A percentile compares a stretch with the other conserved stretches of the same genome.
phyloP scores from a whole-genome alignment of 2,113 vertebrate genomes.

The Lophura nycthemera region DNA sequence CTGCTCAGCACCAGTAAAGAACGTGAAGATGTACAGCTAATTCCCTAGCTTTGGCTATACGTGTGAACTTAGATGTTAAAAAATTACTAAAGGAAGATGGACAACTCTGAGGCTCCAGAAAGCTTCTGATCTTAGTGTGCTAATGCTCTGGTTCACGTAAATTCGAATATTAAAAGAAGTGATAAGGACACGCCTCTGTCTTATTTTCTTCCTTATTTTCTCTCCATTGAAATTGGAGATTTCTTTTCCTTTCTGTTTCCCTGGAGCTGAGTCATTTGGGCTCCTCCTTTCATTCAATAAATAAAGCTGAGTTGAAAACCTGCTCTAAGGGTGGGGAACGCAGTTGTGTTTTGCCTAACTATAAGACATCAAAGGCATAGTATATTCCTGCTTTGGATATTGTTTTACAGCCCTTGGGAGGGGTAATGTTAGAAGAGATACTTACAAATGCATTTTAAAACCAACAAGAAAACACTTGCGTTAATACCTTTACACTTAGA shows the following conservation, averaged over 20 bases:
- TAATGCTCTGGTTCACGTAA: neutral
- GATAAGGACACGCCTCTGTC: neutral
- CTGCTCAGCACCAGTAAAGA: neutral
- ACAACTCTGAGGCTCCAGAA: neutral
- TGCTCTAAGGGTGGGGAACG: neutral
- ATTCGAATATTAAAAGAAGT: neutral
- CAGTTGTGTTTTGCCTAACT: neutral
- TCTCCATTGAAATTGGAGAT: neutral
- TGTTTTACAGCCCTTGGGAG: neutral
- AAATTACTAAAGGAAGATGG: neutral
- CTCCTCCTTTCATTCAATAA: conserved; percentile 36
- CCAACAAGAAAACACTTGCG: neutral
- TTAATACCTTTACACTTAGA: neutral
- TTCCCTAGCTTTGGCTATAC: neutral
- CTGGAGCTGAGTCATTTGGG: conserved; percentile 56
- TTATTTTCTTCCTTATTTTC: neutral
- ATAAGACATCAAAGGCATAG: neutral
- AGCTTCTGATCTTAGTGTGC: neutral
- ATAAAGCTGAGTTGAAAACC: conserved; percentile 21
- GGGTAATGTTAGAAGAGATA: neutral
- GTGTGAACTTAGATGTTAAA: neutral
- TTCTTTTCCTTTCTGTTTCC: conserved; percentile 26
- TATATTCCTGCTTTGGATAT: neutral
- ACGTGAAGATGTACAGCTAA: neutral
- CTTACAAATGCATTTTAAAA: neutral